Evolutionary conservation across 2,888 invertebrate genomes (phyloP).

Genomic region (Caenorhabditis sp.): DNA sequence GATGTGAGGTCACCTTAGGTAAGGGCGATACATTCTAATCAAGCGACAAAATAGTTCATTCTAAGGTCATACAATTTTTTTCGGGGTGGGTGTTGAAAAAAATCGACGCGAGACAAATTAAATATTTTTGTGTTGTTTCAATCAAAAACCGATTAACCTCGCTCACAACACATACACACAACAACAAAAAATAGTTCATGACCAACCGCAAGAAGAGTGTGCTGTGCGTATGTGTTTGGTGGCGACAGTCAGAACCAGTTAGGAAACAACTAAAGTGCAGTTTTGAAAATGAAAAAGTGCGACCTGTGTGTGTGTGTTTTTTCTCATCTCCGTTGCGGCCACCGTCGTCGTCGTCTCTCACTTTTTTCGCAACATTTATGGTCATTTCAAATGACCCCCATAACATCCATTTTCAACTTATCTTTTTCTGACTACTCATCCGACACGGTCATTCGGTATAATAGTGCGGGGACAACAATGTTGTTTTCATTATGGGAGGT

Average conservation of each 20-base stretch:
- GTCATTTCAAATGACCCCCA: background rate
- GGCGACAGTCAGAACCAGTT: slow-evolving; percentile 1
- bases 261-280: background rate
- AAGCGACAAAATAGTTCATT: background rate
- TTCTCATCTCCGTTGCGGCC: background rate
- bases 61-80: background rate
- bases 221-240: background rate
- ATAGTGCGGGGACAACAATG: background rate
- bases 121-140: background rate
- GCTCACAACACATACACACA: background rate
- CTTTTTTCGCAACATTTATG: background rate
- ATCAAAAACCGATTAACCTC: slow-evolving; percentile 1
- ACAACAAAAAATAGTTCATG: background rate
- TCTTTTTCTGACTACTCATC: background rate
- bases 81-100: background rate
- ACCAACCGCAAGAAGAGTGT: background rate
- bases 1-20: background rate
- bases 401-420: background rate
- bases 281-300: background rate
- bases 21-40: background rate
- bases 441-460: background rate
- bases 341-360: background rate
- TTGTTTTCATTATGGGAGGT: background rate
- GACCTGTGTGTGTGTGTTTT: background rate
- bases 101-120: background rate